Evolutionary conservation across 2,888 invertebrate genomes (phyloP), one percentile per base, ranked within the genome.

Genomic region (Schizaphis graminum): DNA sequence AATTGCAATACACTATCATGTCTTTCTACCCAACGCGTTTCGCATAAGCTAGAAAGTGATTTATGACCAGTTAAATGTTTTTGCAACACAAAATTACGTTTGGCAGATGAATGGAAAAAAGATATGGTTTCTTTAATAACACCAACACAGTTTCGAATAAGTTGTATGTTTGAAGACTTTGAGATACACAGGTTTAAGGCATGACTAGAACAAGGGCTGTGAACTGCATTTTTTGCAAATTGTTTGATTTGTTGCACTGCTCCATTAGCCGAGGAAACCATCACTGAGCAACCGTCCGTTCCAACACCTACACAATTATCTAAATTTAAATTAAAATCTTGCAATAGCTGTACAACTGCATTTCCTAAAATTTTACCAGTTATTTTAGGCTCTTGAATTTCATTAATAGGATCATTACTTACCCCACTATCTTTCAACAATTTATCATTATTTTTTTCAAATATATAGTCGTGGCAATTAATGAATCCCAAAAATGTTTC

Each of bases 201-300:
- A 93, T 95, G 95, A 91, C 91, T 95, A 86, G 47, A 93, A 92
- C 95, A 95, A n/a, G 95, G 95, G 85, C 85, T 92, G 44, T 89
- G 56, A 13, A 94, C 77, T 44, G 95, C 95, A 90, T 95, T 93
- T 85, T 47, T 49, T 10, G 94, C 24, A 89, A 61, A 41, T 67
- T 94, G 88, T 90, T 94, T 84, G 56, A 49, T 91, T 94, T 94
- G 57, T 95, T 95, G 41, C 7, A 49, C 49, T 49, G 8, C 49
- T 49, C 49, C 49, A 49, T 49, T 49, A 49, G 49, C 49, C 49
- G 49, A 49, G 49, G 49, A 49, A 49, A 90, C 56, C 94, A 94
- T 95, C 26, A 95, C 94, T 87, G 91, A 92, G 91, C 95, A 95
- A 49, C 95, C 94, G 93, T 95, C 95, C n/a, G 95, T 95, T 41